These are phyloP conservation scores for Iphiclides podalirius DNA, from an alignment of 2,888 invertebrate species.

Conservation along the genomic window DNA sequence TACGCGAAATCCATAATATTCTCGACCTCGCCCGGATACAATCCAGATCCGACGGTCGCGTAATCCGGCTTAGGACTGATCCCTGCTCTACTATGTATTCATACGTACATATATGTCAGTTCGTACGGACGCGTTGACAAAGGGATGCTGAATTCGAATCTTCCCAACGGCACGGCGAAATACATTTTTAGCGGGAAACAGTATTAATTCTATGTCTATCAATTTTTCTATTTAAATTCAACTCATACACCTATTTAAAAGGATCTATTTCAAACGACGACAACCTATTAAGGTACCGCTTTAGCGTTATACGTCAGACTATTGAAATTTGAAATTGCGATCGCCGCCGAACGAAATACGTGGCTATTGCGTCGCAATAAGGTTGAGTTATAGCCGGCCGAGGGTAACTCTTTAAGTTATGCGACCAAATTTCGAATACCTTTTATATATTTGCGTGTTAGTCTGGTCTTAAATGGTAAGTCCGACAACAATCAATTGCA, in stretches of 20 bases:
- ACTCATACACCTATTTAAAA: not conserved
- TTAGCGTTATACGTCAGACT: not conserved
- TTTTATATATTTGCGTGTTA: slow-evolving; percentile 21
- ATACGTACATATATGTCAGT: slow-evolving; percentile 33
- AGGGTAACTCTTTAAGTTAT: slow-evolving; percentile 1
- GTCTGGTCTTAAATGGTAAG: slow-evolving; percentile 16
- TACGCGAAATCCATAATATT: slow-evolving; percentile 55
- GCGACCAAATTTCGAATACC: slow-evolving; percentile 19
- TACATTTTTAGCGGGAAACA: not conserved
- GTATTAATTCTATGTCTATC: no score
- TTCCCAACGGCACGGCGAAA: no score
- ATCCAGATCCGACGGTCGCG: slow-evolving; percentile 65
- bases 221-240: not conserved
- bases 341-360: not conserved
- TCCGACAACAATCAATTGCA: slow-evolving; percentile 18
- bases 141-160: slow-evolving; percentile 22
- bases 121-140: slow-evolving; percentile 31
- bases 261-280: slow-evolving; percentile 14
- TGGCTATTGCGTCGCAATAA: slow-evolving; percentile 1
- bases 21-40: slow-evolving; percentile 53
- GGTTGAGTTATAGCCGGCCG: slow-evolving; percentile 2
- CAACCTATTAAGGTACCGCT: slow-evolving; percentile 14
- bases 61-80: slow-evolving; percentile 75
- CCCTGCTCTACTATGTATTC: slow-evolving; percentile 41
- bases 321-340: slow-evolving; percentile 2